Evolutionary conservation across 2,113 vertebrate genomes (phyloP).

Genomic region (Oreamnos americanus): DNA sequence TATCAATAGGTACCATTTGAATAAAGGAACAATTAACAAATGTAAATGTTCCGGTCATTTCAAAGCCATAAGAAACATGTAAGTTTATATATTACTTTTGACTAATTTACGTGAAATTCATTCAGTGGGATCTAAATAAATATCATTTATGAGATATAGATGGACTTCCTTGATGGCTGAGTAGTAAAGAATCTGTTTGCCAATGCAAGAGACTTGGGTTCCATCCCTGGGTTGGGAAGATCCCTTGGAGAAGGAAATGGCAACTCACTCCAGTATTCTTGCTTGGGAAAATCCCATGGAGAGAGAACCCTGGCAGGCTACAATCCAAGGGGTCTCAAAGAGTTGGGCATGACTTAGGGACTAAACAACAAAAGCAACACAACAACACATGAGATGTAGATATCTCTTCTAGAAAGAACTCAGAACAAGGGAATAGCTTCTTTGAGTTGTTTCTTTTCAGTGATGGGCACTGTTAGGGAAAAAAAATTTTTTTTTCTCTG

Average conservation of each 20-base stretch:
- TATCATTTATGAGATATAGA: background rate
- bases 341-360: background rate
- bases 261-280: background rate
- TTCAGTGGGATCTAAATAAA: background rate
- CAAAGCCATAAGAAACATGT: background rate
- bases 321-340: background rate
- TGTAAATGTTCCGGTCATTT: background rate
- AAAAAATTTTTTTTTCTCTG: background rate
- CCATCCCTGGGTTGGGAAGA: accelerated
- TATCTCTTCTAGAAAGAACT: background rate
- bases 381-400: background rate
- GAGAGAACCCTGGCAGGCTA: background rate
- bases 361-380: background rate
- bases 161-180: background rate
- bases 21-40: background rate
- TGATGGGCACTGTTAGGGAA: background rate
- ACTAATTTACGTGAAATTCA: background rate
- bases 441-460: background rate
- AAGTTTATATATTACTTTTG: background rate
- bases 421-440: background rate
- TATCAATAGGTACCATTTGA: background rate
- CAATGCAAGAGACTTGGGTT: background rate
- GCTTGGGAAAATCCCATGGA: background rate
- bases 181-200: accelerated
- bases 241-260: background rate